phyloP scores from a whole-genome alignment of 2,113 vertebrate genomes.

The Rhynchopsitta pachyrhyncha region DNA sequence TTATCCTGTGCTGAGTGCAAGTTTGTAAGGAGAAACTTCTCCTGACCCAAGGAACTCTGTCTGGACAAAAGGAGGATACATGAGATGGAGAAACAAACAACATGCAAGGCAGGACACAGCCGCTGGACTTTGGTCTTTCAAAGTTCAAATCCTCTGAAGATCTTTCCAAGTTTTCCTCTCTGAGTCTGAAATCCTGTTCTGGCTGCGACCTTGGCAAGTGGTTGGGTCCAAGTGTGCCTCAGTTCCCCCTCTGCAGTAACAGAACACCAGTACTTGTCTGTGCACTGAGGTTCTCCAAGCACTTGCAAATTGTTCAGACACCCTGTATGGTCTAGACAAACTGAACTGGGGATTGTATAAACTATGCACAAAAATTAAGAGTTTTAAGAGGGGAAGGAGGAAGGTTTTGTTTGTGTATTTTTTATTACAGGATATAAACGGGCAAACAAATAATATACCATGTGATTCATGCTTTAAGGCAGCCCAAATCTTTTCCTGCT shows the following conservation, averaged over 20 bases:
- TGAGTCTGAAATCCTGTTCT: background rate
- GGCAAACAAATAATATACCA: constrained; percentile 42
- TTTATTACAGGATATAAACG: constrained; percentile 43
- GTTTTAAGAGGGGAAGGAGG: background rate
- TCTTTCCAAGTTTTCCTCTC: background rate
- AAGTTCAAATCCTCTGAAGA: background rate
- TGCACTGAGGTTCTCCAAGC: background rate
- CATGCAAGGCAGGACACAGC: background rate
- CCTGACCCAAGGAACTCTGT: background rate
- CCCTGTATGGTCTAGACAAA: background rate
- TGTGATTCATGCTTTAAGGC: background rate
- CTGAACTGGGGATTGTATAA: constrained; percentile 4
- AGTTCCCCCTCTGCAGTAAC: background rate
- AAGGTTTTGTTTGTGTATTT: constrained; percentile 40
- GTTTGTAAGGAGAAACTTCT: background rate
- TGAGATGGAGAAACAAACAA: background rate
- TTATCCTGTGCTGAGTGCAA: background rate
- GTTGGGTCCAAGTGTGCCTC: background rate
- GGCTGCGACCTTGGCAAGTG: background rate
- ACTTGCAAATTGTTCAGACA: background rate
- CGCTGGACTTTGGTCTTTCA: background rate
- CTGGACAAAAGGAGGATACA: background rate
- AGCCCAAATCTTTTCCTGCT: background rate
- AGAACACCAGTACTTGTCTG: background rate
- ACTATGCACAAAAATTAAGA: background rate